Evolutionary conservation across 2,113 vertebrate species (phyloP).

Genomic region (Caranx ignobilis): DNA sequence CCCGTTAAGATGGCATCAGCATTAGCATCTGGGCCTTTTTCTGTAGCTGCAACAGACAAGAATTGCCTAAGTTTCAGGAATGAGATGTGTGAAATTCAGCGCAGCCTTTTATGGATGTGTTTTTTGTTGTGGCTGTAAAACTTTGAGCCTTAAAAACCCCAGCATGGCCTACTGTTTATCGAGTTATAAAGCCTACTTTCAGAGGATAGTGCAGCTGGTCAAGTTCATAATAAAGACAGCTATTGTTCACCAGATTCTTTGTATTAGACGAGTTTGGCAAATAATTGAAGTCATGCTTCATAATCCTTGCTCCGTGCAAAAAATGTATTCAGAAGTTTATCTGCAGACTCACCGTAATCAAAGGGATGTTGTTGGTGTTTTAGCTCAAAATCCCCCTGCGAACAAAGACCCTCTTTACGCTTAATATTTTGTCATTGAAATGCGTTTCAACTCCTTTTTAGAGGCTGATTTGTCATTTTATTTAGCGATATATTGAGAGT

Average conservation of each 20-base stretch:
- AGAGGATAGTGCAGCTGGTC: not conserved
- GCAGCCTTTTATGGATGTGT: not conserved
- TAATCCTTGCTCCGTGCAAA: too few relatives aligned
- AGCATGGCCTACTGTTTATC: not conserved
- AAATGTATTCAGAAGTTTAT: too few relatives aligned
- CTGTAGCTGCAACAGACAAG: not conserved
- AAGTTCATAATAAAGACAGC: not conserved
- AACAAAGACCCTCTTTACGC: not conserved
- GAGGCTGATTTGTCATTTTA: not conserved
- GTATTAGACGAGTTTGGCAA: not conserved
- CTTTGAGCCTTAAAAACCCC: not conserved
- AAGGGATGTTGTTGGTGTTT: too few relatives aligned
- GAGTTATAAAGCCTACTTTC: not conserved
- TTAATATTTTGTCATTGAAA: not conserved
- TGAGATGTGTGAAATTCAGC: slow-evolving; percentile 7
- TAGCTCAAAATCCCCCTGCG: too few relatives aligned
- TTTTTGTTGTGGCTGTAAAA: not conserved
- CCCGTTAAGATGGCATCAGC: slow-evolving; percentile 37
- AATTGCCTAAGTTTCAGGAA: slow-evolving; percentile 7
- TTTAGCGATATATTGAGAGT: not conserved
- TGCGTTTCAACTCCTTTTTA: not conserved
- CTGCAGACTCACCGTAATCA: too few relatives aligned
- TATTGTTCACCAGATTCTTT: not conserved
- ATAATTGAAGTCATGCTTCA: not conserved
- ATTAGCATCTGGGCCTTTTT: slow-evolving; percentile 30